Evolutionary conservation across 2,888 invertebrate genomes (phyloP).

Genomic region (Catocala fraxini): DNA sequence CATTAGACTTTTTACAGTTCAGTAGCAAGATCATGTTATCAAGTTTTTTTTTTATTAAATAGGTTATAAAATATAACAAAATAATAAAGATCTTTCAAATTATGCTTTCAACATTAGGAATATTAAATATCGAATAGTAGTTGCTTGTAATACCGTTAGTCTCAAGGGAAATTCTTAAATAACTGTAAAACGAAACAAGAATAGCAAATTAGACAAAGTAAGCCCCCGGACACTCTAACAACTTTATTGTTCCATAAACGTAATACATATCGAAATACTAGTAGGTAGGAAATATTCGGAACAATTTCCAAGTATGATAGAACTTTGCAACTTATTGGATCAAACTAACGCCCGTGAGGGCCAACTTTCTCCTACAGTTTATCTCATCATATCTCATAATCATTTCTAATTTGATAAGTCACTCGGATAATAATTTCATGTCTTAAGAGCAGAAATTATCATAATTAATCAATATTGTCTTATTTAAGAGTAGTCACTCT

Average conservation of each 20-base stretch:
- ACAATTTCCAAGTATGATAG: slow-evolving; percentile 45
- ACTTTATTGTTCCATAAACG: slow-evolving; percentile 43
- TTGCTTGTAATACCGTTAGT: background rate
- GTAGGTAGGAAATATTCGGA: slow-evolving; percentile 31
- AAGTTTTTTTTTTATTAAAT: too few species aligned
- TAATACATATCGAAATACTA: slow-evolving; percentile 43
- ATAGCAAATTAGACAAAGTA: slow-evolving; percentile 37
- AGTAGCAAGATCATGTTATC: too few species aligned
- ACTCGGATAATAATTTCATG: slow-evolving; percentile 32
- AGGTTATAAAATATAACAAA: too few species aligned
- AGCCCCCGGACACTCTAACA: slow-evolving; percentile 33
- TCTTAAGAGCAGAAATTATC: slow-evolving; percentile 25
- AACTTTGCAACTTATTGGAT: slow-evolving; percentile 53
- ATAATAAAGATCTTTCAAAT: too few species aligned
- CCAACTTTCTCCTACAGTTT: slow-evolving; percentile 51
- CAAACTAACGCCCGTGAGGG: slow-evolving; percentile 44
- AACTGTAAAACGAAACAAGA: slow-evolving; percentile 37
- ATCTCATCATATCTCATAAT: slow-evolving; percentile 52
- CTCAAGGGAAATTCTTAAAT: slow-evolving; percentile 30
- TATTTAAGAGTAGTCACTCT: slow-evolving; percentile 32
- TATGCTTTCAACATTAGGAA: background rate
- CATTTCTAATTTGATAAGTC: slow-evolving; percentile 52
- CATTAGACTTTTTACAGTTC: too few species aligned
- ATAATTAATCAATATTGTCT: slow-evolving; percentile 42
- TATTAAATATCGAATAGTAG: background rate